Evolutionary conservation across 1,140 invertebrate species (phyloP), one percentile per base, ranked within the genome.

Genomic region (Drosophila saltans): DNA sequence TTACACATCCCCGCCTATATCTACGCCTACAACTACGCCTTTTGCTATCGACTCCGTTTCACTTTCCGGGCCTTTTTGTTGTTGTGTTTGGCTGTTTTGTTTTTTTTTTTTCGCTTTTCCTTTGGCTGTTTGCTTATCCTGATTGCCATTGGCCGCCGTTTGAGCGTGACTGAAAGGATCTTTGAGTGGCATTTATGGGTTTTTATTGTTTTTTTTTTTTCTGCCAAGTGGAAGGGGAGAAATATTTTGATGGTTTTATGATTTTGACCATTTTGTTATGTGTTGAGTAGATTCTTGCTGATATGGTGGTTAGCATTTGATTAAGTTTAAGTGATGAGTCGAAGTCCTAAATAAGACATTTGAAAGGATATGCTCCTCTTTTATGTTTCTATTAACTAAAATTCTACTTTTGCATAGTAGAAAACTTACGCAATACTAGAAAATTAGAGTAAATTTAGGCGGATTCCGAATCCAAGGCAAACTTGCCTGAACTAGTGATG

Each of bases 121-220:
- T 52, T 52, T 52, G 45, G 21, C 21, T 60, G 58, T 60, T 52
- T 52, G 45, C 39, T 41, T 40, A 21, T 41, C 21, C 58, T 60
- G 58, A 60, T 60, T 60, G 58, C 45, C 45, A 52, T 52, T 52
- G 45, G 45, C 45, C 58, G 58, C 10, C 4, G 9, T 40, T 60
- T 60, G 39, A 60, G 33, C 33, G 36, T 24, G 33, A 36, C 33
- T 40, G 33, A 26, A 60, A 7, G 10, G 16, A 40, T 24, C 58
- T 40, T 60, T 60, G 58, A 41, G 33, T 60, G 58, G 36, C 58
- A 26, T 60, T 60, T 60, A 60, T 60, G 58, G 26, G 33, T 33
- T 60, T 60, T 60, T 40, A 60, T 60, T 60, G 45, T 52, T 52
- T 8, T 26, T 52, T 52, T 52, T 52, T 9, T 26, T 26, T 52